These are phyloP conservation scores for Geococcyx californianus DNA, from an alignment of 2,113 vertebrate genomes.

Conservation along the genomic window DNA sequence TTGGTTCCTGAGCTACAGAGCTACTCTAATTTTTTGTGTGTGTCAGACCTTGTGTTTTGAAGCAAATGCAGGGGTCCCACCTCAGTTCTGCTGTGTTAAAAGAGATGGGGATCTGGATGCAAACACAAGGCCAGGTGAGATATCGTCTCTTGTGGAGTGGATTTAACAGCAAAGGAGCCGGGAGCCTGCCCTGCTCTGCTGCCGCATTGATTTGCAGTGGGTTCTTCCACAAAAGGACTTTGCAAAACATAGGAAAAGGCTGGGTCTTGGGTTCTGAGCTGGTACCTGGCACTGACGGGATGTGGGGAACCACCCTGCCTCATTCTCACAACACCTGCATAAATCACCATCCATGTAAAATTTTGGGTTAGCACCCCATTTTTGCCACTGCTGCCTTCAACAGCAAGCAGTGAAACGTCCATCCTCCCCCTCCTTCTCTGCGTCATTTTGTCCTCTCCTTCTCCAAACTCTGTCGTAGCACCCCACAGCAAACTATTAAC, in stretches of 20 bases:
- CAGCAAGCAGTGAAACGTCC: not conserved
- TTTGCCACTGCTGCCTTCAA: not conserved
- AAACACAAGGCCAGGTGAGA: not conserved
- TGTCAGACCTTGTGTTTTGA: not conserved
- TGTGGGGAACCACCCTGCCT: not conserved
- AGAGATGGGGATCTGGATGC: not conserved
- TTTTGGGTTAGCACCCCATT: too few relatives aligned
- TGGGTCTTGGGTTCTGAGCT: rapidly evolving
- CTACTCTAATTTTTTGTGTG: too few relatives aligned
- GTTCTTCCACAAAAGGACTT: not conserved
- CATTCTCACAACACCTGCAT: too few relatives aligned
- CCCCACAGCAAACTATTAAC: not conserved
- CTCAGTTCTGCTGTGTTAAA: not conserved
- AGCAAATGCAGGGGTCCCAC: not conserved
- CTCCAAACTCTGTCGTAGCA: not conserved
- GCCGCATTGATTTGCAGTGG: not conserved
- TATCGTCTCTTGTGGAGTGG: not conserved
- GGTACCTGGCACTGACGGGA: not conserved
- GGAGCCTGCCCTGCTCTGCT: not conserved
- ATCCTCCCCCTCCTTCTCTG: not conserved
- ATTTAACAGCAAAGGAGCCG: not conserved
- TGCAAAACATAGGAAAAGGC: too few relatives aligned
- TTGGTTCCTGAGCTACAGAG: too few relatives aligned
- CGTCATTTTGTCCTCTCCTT: not conserved
- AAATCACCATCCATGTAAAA: rapidly evolving